These are phyloP conservation scores for Percopsis omiscomaycus DNA, from an alignment of 2,797 vertebrate genomes.

Conservation along the genomic window DNA sequence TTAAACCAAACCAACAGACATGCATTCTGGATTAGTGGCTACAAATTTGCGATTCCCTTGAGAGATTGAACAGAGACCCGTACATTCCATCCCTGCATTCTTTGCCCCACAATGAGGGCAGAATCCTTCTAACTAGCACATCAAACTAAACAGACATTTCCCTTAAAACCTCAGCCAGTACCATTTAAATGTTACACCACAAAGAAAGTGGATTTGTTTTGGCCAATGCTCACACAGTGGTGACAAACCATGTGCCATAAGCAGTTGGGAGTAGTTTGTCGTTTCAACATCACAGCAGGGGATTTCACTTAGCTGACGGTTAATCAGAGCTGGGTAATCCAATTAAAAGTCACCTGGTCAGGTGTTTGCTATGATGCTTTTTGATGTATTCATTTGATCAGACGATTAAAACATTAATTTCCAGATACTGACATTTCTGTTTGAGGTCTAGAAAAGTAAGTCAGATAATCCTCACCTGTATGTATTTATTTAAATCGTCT, in stretches of 20 bases:
- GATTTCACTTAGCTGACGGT: too few species aligned
- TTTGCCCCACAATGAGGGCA: constrained; percentile 7
- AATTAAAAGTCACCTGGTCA: too few species aligned
- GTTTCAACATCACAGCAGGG: not conserved
- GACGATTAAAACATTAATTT: too few species aligned
- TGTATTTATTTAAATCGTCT: too few species aligned
- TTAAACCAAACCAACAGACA: not conserved
- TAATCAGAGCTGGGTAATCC: too few species aligned
- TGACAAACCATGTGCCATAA: too few species aligned
- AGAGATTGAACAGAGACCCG: not conserved
- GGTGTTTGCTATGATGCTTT: too few species aligned
- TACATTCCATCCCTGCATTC: not conserved
- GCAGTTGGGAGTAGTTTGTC: not conserved
- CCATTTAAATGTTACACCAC: constrained; percentile 34
- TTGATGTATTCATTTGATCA: too few species aligned
- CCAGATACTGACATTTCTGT: too few species aligned
- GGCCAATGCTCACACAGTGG: not conserved
- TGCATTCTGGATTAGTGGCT: not conserved
- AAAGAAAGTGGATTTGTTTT: constrained; percentile 18
- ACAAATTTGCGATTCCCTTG: not conserved
- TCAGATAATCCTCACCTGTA: too few species aligned
- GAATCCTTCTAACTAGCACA: not conserved
- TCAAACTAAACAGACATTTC: constrained; percentile 3
- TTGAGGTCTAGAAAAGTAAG: too few species aligned
- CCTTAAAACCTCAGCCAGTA: constrained; percentile 23